phyloP scores from a whole-genome alignment of 2,113 vertebrate species.

The Uropsilus gracilis region DNA sequence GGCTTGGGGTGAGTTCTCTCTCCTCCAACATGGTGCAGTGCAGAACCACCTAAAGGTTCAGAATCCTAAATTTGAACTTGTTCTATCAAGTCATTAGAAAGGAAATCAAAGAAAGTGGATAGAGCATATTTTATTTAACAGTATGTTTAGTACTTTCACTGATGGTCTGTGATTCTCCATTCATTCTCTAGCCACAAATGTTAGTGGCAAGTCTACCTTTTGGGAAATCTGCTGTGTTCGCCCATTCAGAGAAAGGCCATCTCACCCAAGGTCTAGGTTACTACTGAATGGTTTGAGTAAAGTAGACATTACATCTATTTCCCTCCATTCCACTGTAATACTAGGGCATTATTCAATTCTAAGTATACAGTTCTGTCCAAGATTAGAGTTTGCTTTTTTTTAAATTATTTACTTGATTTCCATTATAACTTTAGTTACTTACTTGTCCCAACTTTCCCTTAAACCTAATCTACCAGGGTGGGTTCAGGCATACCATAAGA shows the following conservation, averaged over 20 bases:
- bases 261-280: not conserved
- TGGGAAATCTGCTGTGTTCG: not conserved
- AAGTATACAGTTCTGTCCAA: not conserved
- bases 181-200: not conserved
- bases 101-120: not conserved
- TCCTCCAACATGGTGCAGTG: not conserved
- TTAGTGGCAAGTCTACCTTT: not conserved
- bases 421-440: not conserved
- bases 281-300: not conserved
- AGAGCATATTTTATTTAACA: constrained; percentile 14
- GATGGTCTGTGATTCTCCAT: not conserved
- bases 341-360: not conserved
- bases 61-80: not conserved
- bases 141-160: not conserved
- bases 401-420: not conserved
- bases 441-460: not conserved
- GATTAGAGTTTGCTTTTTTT: not conserved
- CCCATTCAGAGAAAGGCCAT: not conserved
- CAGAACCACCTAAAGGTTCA: not conserved
- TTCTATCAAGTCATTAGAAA: constrained; percentile 14
- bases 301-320: rapidly evolving
- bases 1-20: too few species aligned
- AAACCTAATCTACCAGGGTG: not conserved
- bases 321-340: not conserved
- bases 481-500: not conserved